These are phyloP conservation scores for Zaprionus lineosus DNA, from an alignment of 2,888 invertebrate genomes.

Conservation along the genomic window DNA sequence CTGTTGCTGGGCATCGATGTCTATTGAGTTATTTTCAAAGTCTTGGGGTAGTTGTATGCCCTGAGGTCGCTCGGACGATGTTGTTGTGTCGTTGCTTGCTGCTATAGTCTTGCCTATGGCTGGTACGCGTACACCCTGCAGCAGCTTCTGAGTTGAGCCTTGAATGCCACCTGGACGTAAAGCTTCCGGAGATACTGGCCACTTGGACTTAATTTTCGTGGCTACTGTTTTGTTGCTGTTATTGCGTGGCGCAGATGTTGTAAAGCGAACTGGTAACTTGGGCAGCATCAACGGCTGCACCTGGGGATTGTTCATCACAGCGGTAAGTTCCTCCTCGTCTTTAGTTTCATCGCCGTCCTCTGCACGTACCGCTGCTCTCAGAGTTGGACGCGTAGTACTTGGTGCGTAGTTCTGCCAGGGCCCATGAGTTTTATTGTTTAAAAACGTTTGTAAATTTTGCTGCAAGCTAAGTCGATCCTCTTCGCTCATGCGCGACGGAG, in stretches of 20 bases:
- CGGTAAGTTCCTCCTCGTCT: constrained; percentile 71
- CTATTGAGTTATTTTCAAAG: constrained; percentile 82
- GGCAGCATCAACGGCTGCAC: constrained; percentile 48
- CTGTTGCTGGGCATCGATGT: constrained; percentile 74
- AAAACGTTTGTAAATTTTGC: constrained; percentile 61
- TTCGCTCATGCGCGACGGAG: constrained; percentile 81
- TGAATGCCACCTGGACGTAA: constrained; percentile 46
- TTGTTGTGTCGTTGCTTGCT: constrained; percentile 28
- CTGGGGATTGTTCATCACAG: constrained; percentile 76
- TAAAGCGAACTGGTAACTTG: constrained; percentile 45
- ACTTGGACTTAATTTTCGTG: constrained; percentile 79
- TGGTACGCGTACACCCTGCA: constrained; percentile 33
- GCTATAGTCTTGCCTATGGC: constrained; percentile 16
- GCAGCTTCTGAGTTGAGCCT: constrained; percentile 44
- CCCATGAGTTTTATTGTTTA: constrained; percentile 67
- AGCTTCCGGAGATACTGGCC: constrained; percentile 79
- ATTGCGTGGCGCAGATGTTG: constrained; percentile 70
- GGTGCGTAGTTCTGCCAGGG: constrained; percentile 63
- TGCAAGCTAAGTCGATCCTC: constrained; percentile 78
- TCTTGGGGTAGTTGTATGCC: constrained; percentile 76
- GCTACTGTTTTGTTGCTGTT: constrained; percentile 74
- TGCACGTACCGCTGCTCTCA: constrained; percentile 1
- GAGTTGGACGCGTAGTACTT: constrained; percentile 50
- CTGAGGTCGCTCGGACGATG: constrained; percentile 79
- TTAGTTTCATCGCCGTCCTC: constrained; percentile 35